Conservation (phyloP, 1,140 invertebrate genomes). For the Drosophila sulfurigaster region DNA sequence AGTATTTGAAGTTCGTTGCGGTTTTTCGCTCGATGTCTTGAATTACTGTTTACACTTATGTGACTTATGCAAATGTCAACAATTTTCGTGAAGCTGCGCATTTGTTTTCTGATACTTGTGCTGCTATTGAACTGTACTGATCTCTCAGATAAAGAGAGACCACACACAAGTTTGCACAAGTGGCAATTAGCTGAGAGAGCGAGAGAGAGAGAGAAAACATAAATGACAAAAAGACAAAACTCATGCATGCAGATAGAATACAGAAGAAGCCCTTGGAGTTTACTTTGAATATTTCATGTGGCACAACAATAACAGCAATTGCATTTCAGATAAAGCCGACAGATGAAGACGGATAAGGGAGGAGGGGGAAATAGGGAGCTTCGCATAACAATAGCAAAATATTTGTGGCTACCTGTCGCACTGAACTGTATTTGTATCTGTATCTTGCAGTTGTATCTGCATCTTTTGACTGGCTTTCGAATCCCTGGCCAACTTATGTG, state of each 20-base stretch:
- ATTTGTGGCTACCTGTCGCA: constrained; percentile 54
- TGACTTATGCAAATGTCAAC: constrained; percentile 46
- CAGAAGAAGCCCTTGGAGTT: constrained; percentile 47
- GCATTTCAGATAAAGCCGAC: constrained; percentile 39
- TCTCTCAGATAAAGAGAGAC: not conserved
- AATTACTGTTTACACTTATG: constrained; percentile 66
- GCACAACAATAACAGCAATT: constrained; percentile 49
- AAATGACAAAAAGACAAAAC: constrained; percentile 2
- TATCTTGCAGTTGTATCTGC: constrained; percentile 22
- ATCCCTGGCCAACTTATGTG: constrained; percentile 49
- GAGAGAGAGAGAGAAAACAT: constrained; percentile 55
- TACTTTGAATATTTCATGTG: constrained; percentile 74
- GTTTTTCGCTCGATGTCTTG: constrained; percentile 30
- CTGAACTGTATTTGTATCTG: constrained; percentile 1
- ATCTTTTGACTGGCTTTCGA: constrained; percentile 29
- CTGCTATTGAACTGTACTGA: constrained; percentile 59
- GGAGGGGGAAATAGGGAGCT: no score
- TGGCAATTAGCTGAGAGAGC: constrained; percentile 63
- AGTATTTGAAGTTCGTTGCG: constrained; percentile 20
- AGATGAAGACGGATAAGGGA: not conserved
- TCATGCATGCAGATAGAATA: constrained; percentile 49
- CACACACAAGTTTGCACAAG: constrained; percentile 51
- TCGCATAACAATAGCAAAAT: constrained; percentile 40
- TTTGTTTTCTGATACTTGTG: constrained; percentile 56
- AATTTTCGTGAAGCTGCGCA: constrained; percentile 31